A percentile compares a stretch with the other conserved stretches of the same genome.
Evolutionary conservation across 2,888 invertebrate genomes (phyloP).

Genomic region (Melitaea athalia): DNA sequence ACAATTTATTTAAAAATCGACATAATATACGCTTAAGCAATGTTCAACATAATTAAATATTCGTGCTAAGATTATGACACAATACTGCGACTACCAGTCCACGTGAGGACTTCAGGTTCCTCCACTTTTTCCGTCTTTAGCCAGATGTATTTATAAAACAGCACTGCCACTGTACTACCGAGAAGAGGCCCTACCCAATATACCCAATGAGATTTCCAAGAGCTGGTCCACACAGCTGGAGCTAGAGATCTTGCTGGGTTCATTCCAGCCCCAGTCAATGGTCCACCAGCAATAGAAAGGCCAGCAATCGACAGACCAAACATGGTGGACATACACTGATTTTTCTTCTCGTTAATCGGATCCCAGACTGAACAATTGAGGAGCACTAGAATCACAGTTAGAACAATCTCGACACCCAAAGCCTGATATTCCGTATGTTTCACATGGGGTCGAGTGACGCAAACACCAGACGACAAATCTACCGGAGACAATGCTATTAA

Average conservation of each 20-base stretch:
- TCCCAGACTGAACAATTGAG: conserved; percentile 88
- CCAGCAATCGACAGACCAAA: conserved; percentile 86
- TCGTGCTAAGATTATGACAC: neutral
- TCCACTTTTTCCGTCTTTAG: conserved; percentile 44
- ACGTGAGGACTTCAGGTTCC: conserved; percentile 18
- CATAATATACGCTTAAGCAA: too few species aligned
- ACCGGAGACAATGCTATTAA: conserved; percentile 77
- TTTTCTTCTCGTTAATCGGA: conserved; percentile 84
- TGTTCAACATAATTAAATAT: too few species aligned
- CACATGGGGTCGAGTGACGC: conserved; percentile 83
- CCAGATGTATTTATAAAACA: conserved; percentile 60
- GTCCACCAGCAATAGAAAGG: conserved; percentile 85
- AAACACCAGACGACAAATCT: conserved; percentile 71
- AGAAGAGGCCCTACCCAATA: conserved; percentile 86
- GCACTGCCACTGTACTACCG: conserved; percentile 55
- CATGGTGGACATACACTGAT: conserved; percentile 84
- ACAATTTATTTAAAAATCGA: too few species aligned
- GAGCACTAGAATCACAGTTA: conserved; percentile 84
- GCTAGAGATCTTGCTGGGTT: conserved; percentile 88
- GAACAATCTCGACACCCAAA: conserved; percentile 83
- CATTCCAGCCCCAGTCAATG: conserved; percentile 87
- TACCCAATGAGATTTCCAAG: conserved; percentile 86
- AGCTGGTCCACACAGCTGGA: conserved; percentile 86
- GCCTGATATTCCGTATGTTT: conserved; percentile 77
- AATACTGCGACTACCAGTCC: conserved; percentile 23